phyloP scores from a whole-genome alignment of 53 echinoderm and acorn worm species.

The Glandiceps talaboti region DNA sequence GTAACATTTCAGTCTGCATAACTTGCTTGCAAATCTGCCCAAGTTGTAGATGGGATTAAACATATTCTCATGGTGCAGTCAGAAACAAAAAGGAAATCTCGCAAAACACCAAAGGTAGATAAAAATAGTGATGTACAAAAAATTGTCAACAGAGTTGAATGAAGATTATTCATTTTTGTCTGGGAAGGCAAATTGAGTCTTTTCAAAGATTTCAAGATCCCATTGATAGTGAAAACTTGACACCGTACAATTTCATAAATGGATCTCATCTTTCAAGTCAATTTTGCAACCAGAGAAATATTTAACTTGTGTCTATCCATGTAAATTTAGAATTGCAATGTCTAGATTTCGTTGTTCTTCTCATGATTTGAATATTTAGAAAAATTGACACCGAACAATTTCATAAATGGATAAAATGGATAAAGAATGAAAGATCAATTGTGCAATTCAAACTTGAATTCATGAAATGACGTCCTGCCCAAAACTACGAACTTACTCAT shows the following conservation, averaged over 20 bases:
- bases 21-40: background rate
- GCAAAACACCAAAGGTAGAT: background rate
- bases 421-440: too few relatives aligned
- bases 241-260: background rate
- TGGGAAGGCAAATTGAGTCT: background rate
- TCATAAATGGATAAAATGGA: too few relatives aligned
- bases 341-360: too few relatives aligned
- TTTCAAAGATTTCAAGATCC: background rate
- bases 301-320: too few relatives aligned
- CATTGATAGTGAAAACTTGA: background rate
- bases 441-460: too few relatives aligned
- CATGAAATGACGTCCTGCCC: too few relatives aligned
- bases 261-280: too few relatives aligned
- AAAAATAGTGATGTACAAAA: background rate
- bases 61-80: background rate
- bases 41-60: background rate
- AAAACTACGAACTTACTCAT: too few relatives aligned
- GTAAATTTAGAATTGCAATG: too few relatives aligned
- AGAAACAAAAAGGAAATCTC: background rate
- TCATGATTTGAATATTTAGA: too few relatives aligned
- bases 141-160: background rate
- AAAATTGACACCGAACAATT: too few relatives aligned
- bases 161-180: background rate
- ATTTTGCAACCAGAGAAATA: too few relatives aligned
- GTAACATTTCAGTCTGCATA: background rate